Conservation (phyloP, 2,113 vertebrate species). For the Brachypteracias leptosomus region DNA sequence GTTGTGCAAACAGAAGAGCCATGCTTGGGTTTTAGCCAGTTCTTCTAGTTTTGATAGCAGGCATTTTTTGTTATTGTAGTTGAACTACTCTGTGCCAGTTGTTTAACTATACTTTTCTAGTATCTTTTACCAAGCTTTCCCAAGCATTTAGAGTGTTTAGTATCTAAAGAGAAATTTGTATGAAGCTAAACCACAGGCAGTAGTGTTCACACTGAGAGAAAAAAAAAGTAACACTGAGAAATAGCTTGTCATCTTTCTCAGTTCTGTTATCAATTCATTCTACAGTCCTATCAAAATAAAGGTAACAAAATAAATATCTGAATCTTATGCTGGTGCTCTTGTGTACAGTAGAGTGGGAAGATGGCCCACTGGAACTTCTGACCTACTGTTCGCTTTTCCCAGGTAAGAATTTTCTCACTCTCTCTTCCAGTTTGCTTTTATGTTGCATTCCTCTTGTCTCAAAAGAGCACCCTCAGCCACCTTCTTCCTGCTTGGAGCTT, state of each 20-base stretch:
- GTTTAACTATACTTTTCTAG: background rate
- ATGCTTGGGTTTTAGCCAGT: background rate
- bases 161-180: background rate
- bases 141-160: background rate
- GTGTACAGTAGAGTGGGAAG: background rate
- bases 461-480: background rate
- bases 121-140: background rate
- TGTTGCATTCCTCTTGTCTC: background rate
- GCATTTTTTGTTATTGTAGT: background rate
- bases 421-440: background rate
- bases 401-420: background rate
- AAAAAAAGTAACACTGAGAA: background rate
- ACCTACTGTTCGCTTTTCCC: background rate
- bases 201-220: background rate
- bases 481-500: background rate
- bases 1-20: background rate
- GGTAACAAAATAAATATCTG: background rate
- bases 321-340: background rate
- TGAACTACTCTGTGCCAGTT: background rate
- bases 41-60: background rate
- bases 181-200: background rate
- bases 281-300: background rate
- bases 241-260: background rate
- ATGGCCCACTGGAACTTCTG: background rate
- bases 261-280: background rate